phyloP scores from a whole-genome alignment of 2,888 invertebrate genomes.

The Nycteola revayana region DNA sequence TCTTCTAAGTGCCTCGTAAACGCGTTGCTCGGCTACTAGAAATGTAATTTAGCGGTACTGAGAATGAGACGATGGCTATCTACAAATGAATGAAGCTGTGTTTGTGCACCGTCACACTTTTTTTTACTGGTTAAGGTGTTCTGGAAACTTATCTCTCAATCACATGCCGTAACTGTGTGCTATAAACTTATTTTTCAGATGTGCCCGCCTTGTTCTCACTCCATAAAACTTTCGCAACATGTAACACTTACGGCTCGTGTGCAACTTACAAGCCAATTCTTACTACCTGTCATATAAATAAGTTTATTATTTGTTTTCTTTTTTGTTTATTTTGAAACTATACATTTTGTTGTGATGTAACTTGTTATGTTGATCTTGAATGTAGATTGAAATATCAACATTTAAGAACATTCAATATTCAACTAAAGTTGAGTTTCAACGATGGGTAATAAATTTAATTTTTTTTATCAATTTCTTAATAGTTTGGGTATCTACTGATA shows the following conservation, averaged over 20 bases:
- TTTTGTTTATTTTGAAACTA: no score
- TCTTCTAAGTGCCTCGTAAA: slow-evolving; percentile 79
- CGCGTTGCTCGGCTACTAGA: slow-evolving; percentile 77
- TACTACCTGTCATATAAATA: slow-evolving; percentile 11
- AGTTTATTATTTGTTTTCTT: slow-evolving; percentile 20
- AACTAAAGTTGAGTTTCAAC: no score
- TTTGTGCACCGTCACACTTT: slow-evolving; percentile 63
- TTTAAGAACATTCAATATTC: no score
- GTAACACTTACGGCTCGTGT: slow-evolving; percentile 32
- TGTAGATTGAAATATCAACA: no score
- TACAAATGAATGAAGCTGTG: slow-evolving; percentile 68
- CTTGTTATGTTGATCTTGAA: no score
- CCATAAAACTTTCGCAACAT: slow-evolving; percentile 58
- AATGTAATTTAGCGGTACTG: slow-evolving; percentile 79
- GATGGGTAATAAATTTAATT: no score
- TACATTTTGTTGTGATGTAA: no score
- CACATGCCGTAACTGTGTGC: slow-evolving; percentile 52
- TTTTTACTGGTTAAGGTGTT: slow-evolving; percentile 70
- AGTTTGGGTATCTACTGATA: no score
- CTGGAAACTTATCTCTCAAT: slow-evolving; percentile 69
- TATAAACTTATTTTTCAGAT: slow-evolving; percentile 54
- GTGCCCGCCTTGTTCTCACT: slow-evolving; percentile 45
- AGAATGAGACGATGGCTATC: slow-evolving; percentile 75
- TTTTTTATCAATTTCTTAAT: no score
- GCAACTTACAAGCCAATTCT: slow-evolving; percentile 26